Evolutionary conservation across 2,797 vertebrate genomes (phyloP).

Genomic region (Amazona finschi): DNA sequence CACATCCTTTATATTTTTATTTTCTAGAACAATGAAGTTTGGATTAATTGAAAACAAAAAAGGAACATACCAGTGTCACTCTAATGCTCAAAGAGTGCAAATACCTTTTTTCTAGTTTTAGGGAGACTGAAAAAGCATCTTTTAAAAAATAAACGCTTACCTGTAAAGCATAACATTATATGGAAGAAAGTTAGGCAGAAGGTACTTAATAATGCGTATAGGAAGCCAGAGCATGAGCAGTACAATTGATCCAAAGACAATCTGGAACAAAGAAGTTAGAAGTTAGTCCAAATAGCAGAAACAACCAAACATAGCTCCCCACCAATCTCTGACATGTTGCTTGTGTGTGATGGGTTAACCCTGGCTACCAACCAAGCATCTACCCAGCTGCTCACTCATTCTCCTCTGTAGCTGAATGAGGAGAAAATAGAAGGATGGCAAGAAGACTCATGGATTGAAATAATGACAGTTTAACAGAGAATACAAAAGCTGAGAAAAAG

Average conservation of each 20-base stretch:
- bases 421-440: background rate
- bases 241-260: slow-evolving; percentile 96
- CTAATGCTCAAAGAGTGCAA: background rate
- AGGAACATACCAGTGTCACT: background rate
- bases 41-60: background rate
- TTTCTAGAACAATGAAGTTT: background rate
- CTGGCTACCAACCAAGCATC: background rate
- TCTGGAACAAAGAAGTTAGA: slow-evolving; percentile 72
- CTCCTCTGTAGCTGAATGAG: background rate
- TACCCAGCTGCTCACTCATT: background rate
- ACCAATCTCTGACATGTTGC: background rate
- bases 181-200: slow-evolving; percentile 89
- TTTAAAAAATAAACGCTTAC: slow-evolving; percentile 62
- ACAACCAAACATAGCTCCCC: background rate
- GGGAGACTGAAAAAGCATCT: background rate
- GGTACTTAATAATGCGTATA: slow-evolving; percentile 90
- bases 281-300: background rate
- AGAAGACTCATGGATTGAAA: background rate
- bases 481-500: background rate
- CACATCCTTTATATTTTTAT: background rate
- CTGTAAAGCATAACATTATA: slow-evolving; percentile 98
- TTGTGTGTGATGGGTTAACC: background rate
- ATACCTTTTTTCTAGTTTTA: background rate
- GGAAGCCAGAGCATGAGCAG: slow-evolving; percentile 97
- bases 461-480: background rate